These are phyloP conservation scores for Pteronura brasiliensis DNA, from an alignment of 2,113 vertebrate species.

Conservation along the genomic window DNA sequence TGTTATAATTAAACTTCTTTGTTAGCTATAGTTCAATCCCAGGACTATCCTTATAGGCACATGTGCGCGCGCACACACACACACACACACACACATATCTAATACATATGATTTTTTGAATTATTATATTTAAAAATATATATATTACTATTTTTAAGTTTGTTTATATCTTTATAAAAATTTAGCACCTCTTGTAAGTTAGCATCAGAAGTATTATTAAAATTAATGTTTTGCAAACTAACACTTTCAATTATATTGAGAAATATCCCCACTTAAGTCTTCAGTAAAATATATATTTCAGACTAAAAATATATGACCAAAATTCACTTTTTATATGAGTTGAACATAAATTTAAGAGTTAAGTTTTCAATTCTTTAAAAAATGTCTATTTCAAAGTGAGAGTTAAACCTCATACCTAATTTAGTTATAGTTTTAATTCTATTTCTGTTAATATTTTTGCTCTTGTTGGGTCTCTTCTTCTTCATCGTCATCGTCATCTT, in stretches of 20 bases:
- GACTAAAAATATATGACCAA: not conserved
- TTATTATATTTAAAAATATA: not conserved
- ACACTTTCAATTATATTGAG: not conserved
- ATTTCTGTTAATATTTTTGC: not conserved
- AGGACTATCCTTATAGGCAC: not conserved
- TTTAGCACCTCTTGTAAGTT: accelerated
- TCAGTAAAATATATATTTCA: not conserved
- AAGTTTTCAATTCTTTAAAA: not conserved
- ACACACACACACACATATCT: not conserved
- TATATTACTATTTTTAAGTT: not conserved
- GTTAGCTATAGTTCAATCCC: not conserved
- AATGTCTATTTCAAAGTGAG: not conserved
- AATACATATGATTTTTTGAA: not conserved
- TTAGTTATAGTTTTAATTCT: not conserved
- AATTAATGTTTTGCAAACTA: not conserved
- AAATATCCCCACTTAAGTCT: not conserved
- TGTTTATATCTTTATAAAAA: not conserved
- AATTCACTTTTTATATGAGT: not conserved
- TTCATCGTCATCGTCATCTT: accelerated
- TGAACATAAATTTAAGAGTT: not conserved
- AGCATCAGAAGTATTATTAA: not conserved
- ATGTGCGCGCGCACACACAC: not conserved
- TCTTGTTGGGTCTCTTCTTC: not conserved
- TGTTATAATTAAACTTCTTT: not conserved
- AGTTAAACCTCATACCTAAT: not conserved